Evolutionary conservation across 2,888 invertebrate genomes (phyloP), one percentile per base, ranked within the genome.

Genomic region (Trachelus stipa): DNA sequence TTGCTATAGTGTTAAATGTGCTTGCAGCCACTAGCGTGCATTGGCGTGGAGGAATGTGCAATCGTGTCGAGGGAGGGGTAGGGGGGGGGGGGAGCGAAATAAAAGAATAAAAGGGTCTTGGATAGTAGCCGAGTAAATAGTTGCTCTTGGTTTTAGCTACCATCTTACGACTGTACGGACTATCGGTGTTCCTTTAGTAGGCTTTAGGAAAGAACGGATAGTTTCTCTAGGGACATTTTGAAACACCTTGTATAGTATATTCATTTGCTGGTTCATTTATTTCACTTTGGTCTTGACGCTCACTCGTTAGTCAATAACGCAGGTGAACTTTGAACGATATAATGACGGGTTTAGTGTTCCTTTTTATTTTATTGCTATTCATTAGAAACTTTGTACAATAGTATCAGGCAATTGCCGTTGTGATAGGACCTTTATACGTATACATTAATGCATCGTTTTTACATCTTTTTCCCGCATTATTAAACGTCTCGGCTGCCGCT

Each of bases 401-500:
- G 23, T 56, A 23, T 23, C 56, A 56, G 56, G 56, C 56, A 56
- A 23, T 56, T 56, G 56, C 56, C 56, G 23, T 23, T 56, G 56
- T 56, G 56, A 9, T 2, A 23, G 56, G 56, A 56, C 56, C 56
- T 56, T 56, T 56, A 56, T 56, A 23, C 71, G 71, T 71, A 31
- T 34, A 34, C 23, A 31, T 12, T 71, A 56, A 56, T 71, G 71
- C 71, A 71, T 71, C 71, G 71, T 71, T 23, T 56, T 34, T 34
- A 71, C 33, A 4, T 71, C 31, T 31, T 71, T 31, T 71, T 71
- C 12, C 1, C 33, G 34, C 30, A 34, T 33, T 31, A 34, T 71
- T 71, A 71, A 4, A 56, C 23, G 73, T 76, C 68, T 76, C 79
- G 69, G 79, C 77, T 81, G 78, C 56, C 75, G 77, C 81, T 80